phyloP scores from a whole-genome alignment of 2,797 vertebrate genomes.

The Malurus leucopterus region DNA sequence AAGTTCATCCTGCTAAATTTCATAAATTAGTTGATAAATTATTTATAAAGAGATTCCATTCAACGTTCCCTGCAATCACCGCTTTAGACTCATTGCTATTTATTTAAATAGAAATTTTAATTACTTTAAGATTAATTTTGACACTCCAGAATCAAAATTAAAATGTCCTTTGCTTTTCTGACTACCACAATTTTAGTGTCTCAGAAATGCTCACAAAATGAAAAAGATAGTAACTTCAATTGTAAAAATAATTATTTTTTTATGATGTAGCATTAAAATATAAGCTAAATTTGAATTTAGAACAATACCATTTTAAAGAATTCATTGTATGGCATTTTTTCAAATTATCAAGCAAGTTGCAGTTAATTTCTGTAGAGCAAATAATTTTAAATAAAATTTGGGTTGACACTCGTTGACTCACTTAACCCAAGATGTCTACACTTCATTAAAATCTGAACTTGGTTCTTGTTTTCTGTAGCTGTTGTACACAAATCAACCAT shows the following conservation, averaged over 20 bases:
- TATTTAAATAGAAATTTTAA: background rate
- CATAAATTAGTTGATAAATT: background rate
- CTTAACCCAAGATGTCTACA: rapidly evolving
- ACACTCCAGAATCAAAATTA: background rate
- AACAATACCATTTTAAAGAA: background rate
- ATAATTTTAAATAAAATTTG: background rate
- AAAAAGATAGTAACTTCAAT: background rate
- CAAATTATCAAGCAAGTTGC: background rate
- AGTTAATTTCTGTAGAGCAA: background rate
- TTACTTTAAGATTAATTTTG: background rate
- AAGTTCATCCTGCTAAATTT: background rate
- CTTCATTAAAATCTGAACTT: background rate
- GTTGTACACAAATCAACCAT: background rate
- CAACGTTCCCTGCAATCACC: background rate
- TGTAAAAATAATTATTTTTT: background rate
- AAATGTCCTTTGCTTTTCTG: background rate
- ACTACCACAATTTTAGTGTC: background rate
- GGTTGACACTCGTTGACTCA: rapidly evolving
- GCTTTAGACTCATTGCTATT: background rate
- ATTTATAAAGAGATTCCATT: background rate
- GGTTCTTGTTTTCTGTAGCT: background rate
- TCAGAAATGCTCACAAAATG: background rate
- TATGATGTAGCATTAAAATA: background rate
- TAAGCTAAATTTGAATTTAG: background rate
- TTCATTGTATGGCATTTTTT: background rate